Conservation (phyloP, 2,797 vertebrate genomes). For the Mormyrus hasselquistii region DNA sequence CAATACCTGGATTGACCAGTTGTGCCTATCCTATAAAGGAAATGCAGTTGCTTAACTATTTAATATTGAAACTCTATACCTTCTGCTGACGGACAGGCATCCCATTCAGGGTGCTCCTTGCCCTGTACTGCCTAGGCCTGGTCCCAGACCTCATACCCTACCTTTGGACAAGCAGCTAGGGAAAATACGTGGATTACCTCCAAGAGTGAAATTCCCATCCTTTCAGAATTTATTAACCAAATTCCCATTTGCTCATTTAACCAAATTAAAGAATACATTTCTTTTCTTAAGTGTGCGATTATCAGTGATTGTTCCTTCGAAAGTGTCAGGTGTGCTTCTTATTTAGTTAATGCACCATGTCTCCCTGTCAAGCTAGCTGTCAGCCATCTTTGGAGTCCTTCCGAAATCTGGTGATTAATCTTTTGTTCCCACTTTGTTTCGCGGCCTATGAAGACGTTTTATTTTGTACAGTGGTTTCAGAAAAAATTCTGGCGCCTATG, state of each 20-base stretch:
- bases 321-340: not conserved
- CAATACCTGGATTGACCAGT: not conserved
- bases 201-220: not conserved
- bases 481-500: not conserved
- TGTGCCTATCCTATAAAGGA: not conserved
- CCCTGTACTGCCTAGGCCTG: not conserved
- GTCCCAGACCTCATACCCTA: not conserved
- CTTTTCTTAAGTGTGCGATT: not conserved
- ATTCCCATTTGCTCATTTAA: not conserved
- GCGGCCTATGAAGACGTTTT: not conserved
- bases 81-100: not conserved
- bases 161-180: not conserved
- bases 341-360: not conserved
- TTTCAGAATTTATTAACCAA: not conserved
- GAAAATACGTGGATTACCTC: not conserved
- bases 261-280: not conserved
- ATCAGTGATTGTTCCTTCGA: not conserved
- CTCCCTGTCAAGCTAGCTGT: not conserved
- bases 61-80: not conserved
- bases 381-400: not conserved
- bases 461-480: not conserved
- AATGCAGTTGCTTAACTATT: not conserved
- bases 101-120: not conserved
- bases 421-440: not conserved
- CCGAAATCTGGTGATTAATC: not conserved